Evolutionary conservation across 2,113 vertebrate genomes (phyloP).

Genomic region (Machaerirhynchus nigripectus): DNA sequence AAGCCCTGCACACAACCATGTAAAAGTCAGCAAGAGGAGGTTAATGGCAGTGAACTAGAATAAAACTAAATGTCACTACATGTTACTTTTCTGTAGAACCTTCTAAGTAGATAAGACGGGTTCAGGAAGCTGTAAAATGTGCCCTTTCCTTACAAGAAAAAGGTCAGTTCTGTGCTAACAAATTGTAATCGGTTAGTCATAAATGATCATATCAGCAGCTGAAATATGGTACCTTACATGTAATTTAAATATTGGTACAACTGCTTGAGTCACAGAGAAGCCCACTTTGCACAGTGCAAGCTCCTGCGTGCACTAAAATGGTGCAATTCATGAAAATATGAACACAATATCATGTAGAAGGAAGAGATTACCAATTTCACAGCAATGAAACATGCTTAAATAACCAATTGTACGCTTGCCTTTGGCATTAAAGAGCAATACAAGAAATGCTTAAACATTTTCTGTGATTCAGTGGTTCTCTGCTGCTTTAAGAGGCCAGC

Average conservation of each 20-base stretch:
- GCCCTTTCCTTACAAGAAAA: conserved; percentile 77
- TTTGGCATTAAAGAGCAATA: background rate
- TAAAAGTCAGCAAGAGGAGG: conserved; percentile 54
- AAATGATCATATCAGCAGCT: conserved; percentile 68
- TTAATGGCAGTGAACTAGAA: conserved; percentile 74
- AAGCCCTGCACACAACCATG: background rate
- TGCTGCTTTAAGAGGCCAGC: background rate
- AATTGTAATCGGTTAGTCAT: conserved; percentile 72
- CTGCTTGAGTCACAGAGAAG: background rate
- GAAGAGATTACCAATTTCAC: background rate
- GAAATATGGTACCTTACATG: conserved; percentile 39
- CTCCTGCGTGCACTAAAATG: background rate
- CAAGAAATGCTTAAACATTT: background rate
- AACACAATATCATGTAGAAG: background rate
- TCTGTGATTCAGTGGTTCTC: background rate
- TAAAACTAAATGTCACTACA: conserved; percentile 78
- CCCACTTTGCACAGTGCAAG: background rate
- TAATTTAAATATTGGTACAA: conserved; percentile 63
- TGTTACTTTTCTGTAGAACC: conserved; percentile 67
- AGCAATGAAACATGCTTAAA: background rate
- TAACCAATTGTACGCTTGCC: background rate
- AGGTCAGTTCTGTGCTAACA: conserved; percentile 69
- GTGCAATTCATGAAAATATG: background rate
- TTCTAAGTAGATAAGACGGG: conserved; percentile 74
- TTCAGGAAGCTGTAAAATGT: conserved; percentile 76